phyloP scores from a whole-genome alignment of 1,140 invertebrate genomes.

The Plectrocnemia conspersa region DNA sequence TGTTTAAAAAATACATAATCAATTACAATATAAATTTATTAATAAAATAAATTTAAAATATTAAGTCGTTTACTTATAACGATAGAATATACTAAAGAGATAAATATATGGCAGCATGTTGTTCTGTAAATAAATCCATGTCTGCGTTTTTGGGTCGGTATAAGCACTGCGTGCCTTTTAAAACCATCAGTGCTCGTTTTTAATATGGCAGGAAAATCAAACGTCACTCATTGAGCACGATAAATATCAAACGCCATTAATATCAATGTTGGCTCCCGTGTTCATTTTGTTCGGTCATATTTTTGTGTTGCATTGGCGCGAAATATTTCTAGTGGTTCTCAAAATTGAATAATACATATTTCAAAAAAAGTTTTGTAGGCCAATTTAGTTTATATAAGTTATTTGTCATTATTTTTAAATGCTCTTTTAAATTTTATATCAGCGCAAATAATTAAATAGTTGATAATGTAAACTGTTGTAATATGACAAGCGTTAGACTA shows the following conservation, averaged over 20 bases:
- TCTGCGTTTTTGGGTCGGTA: not conserved
- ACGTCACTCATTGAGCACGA: constrained; percentile 24
- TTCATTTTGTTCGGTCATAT: constrained; percentile 23
- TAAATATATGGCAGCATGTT: not conserved
- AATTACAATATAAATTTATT: too few species aligned
- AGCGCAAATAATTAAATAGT: too few species aligned
- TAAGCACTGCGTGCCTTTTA: not conserved
- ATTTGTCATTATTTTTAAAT: too few species aligned
- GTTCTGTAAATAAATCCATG: constrained; percentile 1
- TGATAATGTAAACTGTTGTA: too few species aligned
- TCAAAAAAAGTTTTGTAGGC: too few species aligned
- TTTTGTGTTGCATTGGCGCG: constrained; percentile 8
- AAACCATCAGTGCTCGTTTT: constrained; percentile 3
- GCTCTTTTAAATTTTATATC: too few species aligned
- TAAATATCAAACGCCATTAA: constrained; percentile 32
- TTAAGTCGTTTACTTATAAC: too few species aligned
- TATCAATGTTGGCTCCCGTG: constrained; percentile 22
- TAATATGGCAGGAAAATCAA: constrained; percentile 18
- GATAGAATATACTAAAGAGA: too few species aligned
- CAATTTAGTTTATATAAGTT: too few species aligned
- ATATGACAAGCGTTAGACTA: too few species aligned
- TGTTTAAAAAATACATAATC: too few species aligned
- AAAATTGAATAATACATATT: not conserved
- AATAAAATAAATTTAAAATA: too few species aligned
- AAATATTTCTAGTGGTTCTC: constrained; percentile 1